A percentile compares a stretch with the other conserved stretches of the same genome.
Evolutionary conservation across 2,888 invertebrate genomes (phyloP).

Genomic region (Mesorhabditis spiculigera): DNA sequence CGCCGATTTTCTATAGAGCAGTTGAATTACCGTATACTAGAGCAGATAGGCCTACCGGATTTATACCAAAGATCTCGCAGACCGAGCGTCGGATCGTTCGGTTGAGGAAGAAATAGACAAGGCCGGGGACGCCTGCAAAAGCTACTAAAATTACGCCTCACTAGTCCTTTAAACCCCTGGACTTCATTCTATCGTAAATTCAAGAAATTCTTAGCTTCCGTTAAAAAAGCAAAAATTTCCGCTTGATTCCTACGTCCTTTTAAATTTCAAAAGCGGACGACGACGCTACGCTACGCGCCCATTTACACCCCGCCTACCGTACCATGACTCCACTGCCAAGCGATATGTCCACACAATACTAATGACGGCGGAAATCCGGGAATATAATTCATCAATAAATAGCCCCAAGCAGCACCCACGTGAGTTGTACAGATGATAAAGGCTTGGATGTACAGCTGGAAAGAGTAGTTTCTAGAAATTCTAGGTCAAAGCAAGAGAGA

Average conservation of each 20-base stretch:
- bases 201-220: too few relatives aligned
- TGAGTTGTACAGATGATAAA: background rate
- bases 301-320: background rate
- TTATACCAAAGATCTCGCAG: background rate
- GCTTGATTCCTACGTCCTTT: too few relatives aligned
- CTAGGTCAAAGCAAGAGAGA: too few relatives aligned
- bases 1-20: too few relatives aligned
- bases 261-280: too few relatives aligned
- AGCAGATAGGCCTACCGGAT: too few relatives aligned
- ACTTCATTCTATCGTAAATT: too few relatives aligned
- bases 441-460: constrained; percentile 2
- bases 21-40: too few relatives aligned
- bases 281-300: too few relatives aligned
- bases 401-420: background rate
- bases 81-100: background rate
- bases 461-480: background rate
- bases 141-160: too few relatives aligned
- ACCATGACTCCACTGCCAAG: constrained; percentile 3
- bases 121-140: background rate
- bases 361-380: constrained; percentile 3
- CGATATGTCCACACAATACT: background rate
- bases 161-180: too few relatives aligned
- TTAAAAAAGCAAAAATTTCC: too few relatives aligned
- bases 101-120: background rate
- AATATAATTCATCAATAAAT: background rate